Percentiles rank a stretch among this genome's conserved stretches.
phyloP scores from a whole-genome alignment of 2,888 invertebrate genomes.

The Heteromyza rotundicornis region DNA sequence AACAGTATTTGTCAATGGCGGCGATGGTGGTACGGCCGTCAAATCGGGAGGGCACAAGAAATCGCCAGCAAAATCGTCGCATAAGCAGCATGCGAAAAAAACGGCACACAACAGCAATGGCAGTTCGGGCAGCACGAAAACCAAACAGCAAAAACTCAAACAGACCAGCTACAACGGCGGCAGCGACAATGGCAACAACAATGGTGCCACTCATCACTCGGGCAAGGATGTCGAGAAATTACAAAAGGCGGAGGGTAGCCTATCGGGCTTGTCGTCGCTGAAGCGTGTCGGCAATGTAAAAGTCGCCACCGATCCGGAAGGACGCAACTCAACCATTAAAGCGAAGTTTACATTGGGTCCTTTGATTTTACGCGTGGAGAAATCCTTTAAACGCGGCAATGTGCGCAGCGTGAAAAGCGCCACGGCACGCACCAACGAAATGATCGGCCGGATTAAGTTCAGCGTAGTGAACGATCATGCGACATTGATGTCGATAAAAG shows the following conservation, averaged over 20 bases:
- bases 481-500: slow-evolving; percentile 81
- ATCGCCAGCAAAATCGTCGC: slow-evolving; percentile 36
- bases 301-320: slow-evolving; percentile 74
- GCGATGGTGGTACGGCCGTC: slow-evolving; percentile 26
- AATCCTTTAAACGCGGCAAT: slow-evolving; percentile 74
- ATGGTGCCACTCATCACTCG: slow-evolving; percentile 20
- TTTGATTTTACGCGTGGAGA: slow-evolving; percentile 72
- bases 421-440: slow-evolving; percentile 86
- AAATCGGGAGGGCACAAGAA: slow-evolving; percentile 47
- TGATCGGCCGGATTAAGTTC: slow-evolving; percentile 80
- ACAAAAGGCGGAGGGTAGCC: slow-evolving; percentile 72
- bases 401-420: slow-evolving; percentile 84
- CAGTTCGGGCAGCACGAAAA: slow-evolving; percentile 32
- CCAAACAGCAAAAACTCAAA: slow-evolving; percentile 50
- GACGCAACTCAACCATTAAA: slow-evolving; percentile 81
- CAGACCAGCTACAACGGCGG: slow-evolving; percentile 44
- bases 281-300: slow-evolving; percentile 81
- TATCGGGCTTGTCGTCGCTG: slow-evolving; percentile 80
- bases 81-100: slow-evolving; percentile 54
- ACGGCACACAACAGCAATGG: slow-evolving; percentile 27
- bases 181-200: slow-evolving; percentile 36
- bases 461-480: slow-evolving; percentile 81
- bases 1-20: slow-evolving; percentile 40
- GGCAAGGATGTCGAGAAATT: slow-evolving; percentile 56
- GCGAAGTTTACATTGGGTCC: slow-evolving; percentile 84